Conservation (phyloP, 2,113 vertebrate species). For the Hippocampus barbouri region DNA sequence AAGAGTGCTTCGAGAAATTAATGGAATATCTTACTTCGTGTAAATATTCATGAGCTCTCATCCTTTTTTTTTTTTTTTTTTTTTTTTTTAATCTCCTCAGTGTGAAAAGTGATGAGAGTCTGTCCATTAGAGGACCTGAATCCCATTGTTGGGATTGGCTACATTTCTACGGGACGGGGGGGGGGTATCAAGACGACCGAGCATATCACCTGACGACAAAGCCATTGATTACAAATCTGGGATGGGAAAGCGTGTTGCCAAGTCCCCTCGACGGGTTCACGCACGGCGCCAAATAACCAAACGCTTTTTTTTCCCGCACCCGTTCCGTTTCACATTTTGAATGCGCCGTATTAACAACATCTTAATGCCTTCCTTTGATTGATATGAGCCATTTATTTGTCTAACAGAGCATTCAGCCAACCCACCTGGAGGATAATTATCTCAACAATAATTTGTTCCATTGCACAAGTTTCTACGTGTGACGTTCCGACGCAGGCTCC, state of each 20-base stretch:
- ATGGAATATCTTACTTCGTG: constrained; percentile 74
- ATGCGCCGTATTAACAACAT: not conserved
- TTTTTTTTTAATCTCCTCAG: constrained; percentile 14
- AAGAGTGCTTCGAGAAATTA: constrained; percentile 73
- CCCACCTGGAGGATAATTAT: constrained; percentile 71
- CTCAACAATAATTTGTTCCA: constrained; percentile 63
- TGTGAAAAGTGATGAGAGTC: constrained; percentile 69
- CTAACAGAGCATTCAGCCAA: constrained; percentile 58
- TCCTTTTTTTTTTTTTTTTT: constrained; percentile 57
- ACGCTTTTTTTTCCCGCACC: not conserved
- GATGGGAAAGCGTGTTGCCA: constrained; percentile 56
- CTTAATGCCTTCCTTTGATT: constrained; percentile 37
- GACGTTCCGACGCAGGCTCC: constrained; percentile 58
- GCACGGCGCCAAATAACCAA: constrained; percentile 12
- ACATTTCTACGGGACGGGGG: constrained; percentile 63
- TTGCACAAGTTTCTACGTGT: constrained; percentile 58
- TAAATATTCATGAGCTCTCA: constrained; percentile 77
- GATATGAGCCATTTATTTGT: constrained; percentile 48
- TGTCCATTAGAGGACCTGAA: constrained; percentile 75
- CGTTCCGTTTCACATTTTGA: not conserved
- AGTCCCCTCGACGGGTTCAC: constrained; percentile 57
- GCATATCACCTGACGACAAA: constrained; percentile 63
- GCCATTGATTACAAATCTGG: constrained; percentile 60
- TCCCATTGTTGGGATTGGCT: constrained; percentile 72
- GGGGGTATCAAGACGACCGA: constrained; percentile 68